phyloP scores from a whole-genome alignment of 2,113 vertebrate genomes.

The Gobio gobio region DNA sequence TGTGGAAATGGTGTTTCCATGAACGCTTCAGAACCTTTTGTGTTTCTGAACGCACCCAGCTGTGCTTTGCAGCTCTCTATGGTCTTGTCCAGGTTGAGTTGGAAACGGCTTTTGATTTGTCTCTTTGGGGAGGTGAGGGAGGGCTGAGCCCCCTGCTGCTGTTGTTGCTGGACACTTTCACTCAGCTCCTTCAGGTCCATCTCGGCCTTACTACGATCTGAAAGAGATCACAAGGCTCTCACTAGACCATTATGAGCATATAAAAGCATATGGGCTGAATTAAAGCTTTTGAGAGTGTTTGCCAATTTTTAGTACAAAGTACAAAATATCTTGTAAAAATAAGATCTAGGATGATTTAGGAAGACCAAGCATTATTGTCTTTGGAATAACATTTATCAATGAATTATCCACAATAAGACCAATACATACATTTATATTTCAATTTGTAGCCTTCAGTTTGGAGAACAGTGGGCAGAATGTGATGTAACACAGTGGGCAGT shows the following conservation, averaged over 20 bases:
- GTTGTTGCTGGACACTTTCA: slow-evolving; percentile 91
- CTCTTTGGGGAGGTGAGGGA: slow-evolving; percentile 91
- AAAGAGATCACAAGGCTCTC: slow-evolving; percentile 20
- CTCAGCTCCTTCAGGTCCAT: slow-evolving; percentile 97
- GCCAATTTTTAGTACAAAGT: neutral
- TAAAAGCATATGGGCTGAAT: neutral
- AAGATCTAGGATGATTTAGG: too few relatives aligned
- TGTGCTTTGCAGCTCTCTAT: slow-evolving; percentile 98
- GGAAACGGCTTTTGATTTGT: slow-evolving; percentile 93
- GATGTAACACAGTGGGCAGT: too few relatives aligned
- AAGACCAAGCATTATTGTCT: too few relatives aligned
- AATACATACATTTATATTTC: too few relatives aligned
- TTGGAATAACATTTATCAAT: too few relatives aligned
- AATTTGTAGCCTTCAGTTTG: too few relatives aligned
- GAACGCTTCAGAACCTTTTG: neutral
- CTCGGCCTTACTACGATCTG: slow-evolving; percentile 97
- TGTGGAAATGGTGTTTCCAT: neutral
- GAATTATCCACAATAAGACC: too few relatives aligned
- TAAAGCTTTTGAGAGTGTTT: neutral
- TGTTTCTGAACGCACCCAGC: slow-evolving; percentile 79
- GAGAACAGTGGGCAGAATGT: too few relatives aligned
- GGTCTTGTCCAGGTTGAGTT: slow-evolving; percentile 97
- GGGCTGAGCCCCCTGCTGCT: slow-evolving; percentile 78
- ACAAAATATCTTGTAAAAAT: neutral
- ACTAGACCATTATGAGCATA: neutral